Base-by-base conservation (phyloP, 1,140 invertebrate genomes). In the Drosophila busckii region DNA sequence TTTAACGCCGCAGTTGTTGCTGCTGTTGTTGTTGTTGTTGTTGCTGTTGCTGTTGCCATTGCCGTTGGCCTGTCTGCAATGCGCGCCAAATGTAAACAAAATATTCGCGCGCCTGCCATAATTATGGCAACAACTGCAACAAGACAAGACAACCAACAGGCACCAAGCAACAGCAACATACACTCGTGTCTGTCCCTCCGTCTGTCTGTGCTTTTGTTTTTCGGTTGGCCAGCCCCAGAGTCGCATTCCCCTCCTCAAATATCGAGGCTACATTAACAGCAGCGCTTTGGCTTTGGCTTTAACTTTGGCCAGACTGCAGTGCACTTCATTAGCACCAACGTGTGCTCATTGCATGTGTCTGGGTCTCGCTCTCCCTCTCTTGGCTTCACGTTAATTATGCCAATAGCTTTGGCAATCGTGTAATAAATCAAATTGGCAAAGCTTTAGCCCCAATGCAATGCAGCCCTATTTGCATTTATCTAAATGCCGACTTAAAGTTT, bases 91-190 rank as follows among this genome's bases (percentile, higher is more conserved):
- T 82, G 76, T 82, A 82, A 82, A 82, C 75, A 82, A 82, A 82
- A 82, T 82, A 82, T 83, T 83, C 70, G 75, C 75, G 75, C 75
- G 75, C 75, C 75, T 82, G 75, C 69, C 75, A 82, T 82, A 82
- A 82, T 82, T 82, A 82, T 82, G 76, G 75, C 76, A 75, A 70
- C 75, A 41, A 20, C 45, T 45, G 10, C 45, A 35, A n/a, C 54
- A 64, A 15, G 28, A 17, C 66, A 42, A 32, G 62, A 32, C 6
- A 41, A 50, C 7, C 44, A 22, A 42, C 44, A 56, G 16, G 40
- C 40, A 26, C 23, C 44, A 55, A 42, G 37, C 34, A 59, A 46
- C 49, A 52, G 35, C 41, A 50, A 41, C 45, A 37, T 64, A 44
- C 48, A 52, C 48, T 34, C 52, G 34, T 46, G 62, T 6, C 20